Evolutionary conservation across 1,140 invertebrate species (phyloP), one percentile per base, ranked within the genome.

Genomic region (Belonocnema kinseyi): DNA sequence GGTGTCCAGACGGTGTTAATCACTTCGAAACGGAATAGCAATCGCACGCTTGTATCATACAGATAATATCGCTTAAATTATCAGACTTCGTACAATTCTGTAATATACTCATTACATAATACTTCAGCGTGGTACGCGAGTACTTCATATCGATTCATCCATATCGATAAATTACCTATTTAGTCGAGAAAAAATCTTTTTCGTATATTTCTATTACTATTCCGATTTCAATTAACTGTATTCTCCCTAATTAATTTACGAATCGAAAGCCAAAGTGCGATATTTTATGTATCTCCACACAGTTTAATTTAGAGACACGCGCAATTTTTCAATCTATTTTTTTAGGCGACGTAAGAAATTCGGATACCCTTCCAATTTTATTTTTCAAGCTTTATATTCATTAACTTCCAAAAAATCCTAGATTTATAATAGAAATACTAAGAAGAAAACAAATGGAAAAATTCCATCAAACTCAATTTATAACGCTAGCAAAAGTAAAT

Each of bases 21-120:
- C n/a, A 46, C 73, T 54, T 16, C 19, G 52, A 61, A 50, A 56
- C 33, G 71, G 40, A 74, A 75, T 46, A 73, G 77, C 72, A 61
- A 73, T 77, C 75, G 77, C 72, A 79, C 82, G 80, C 83, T 86
- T 88, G 87, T 88, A 89, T 74, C 74, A 88, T 88, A 88, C 77
- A 86, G 83, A 83, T 87, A 86, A 88, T 81, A 85, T 83, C 82
- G 80, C 84, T 85, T 87, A 82, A 82, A 77, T 56, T 78, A 85
- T 88, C 87, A 89, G 85, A 82, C 81, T 85, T 85, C 84, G 82
- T 77, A 84, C 73, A 85, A 61, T 85, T 86, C 78, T 88, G 86
- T 89, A 88, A 88, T 85, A 87, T 86, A 88, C 84, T 88, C 84
- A 87, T 83, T 85, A 83, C 82, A 84, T 81, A 81, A 85, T 86